These are phyloP conservation scores for Vimba vimba DNA, from an alignment of 2,113 vertebrate species.

Conservation along the genomic window DNA sequence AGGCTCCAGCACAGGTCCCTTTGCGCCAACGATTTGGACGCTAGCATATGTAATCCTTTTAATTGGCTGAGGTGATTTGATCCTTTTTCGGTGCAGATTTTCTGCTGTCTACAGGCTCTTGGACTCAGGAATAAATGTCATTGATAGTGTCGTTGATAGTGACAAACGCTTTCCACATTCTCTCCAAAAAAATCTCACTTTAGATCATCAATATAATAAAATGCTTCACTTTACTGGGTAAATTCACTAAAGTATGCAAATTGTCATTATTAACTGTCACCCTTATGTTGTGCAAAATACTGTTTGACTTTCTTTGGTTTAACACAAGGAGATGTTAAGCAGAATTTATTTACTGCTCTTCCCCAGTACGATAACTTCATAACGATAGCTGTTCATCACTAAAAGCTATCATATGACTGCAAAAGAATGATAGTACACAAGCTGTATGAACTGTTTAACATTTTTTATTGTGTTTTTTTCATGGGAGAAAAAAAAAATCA, in stretches of 20 bases:
- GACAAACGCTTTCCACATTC: background rate
- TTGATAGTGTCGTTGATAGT: background rate
- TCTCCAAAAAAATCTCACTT: background rate
- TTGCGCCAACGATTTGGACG: slow-evolving; percentile 47
- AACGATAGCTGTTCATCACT: background rate
- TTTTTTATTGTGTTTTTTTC: background rate
- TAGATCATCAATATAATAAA: background rate
- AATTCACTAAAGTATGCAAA: background rate
- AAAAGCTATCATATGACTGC: background rate
- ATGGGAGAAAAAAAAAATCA: background rate
- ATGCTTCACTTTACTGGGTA: background rate
- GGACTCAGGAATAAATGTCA: slow-evolving; percentile 18
- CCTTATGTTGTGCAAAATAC: background rate
- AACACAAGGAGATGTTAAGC: background rate
- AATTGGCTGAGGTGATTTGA: slow-evolving; percentile 50
- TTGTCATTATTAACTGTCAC: background rate
- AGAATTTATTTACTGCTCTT: background rate
- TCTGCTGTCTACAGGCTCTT: slow-evolving; percentile 46
- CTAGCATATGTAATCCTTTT: slow-evolving; percentile 60
- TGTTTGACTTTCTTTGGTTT: background rate
- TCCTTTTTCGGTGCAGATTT: slow-evolving; percentile 44
- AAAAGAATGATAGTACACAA: background rate
- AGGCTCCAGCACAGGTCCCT: slow-evolving; percentile 22
- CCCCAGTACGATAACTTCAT: background rate
- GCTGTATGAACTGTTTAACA: too few species aligned